These are phyloP conservation scores for Drosophila pseudoobscura DNA, from an alignment of 1,140 invertebrate genomes.

Conservation along the genomic window DNA sequence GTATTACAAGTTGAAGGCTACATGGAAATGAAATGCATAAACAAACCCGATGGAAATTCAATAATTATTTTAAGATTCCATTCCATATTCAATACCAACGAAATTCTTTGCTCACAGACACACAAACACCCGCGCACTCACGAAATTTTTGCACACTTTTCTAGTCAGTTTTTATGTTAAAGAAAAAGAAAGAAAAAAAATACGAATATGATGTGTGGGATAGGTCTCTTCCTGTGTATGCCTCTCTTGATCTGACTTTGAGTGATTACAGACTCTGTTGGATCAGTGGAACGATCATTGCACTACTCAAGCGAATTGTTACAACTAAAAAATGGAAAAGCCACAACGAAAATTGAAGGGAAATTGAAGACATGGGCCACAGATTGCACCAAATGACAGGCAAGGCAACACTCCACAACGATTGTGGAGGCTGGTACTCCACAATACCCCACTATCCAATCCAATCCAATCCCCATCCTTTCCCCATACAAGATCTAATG, in stretches of 20 bases:
- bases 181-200: slow-evolving; percentile 31
- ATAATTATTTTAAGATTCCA: slow-evolving; percentile 52
- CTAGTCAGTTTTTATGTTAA: slow-evolving; percentile 63
- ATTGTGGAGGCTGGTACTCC: slow-evolving; percentile 76
- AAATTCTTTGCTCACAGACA: slow-evolving; percentile 36
- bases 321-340: slow-evolving; percentile 34
- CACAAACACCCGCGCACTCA: slow-evolving; percentile 11
- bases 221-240: slow-evolving; percentile 8
- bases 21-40: slow-evolving; percentile 6
- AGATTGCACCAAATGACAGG: slow-evolving; percentile 48
- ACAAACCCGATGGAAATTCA: slow-evolving; percentile 45
- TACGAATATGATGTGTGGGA: slow-evolving; percentile 53
- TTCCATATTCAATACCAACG: slow-evolving; percentile 45
- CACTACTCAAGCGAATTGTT: slow-evolving; percentile 75
- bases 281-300: slow-evolving; percentile 44
- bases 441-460: slow-evolving; percentile 9
- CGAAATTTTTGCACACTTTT: slow-evolving; percentile 54
- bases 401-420: slow-evolving; percentile 25
- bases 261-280: slow-evolving; percentile 33
- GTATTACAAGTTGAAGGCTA: slow-evolving; percentile 46
- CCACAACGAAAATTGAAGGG: slow-evolving; percentile 55
- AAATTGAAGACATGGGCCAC: slow-evolving; percentile 4
- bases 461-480: neutral
- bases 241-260: slow-evolving; percentile 11
- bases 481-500: slow-evolving; percentile 4